Conservation (phyloP, 2,888 invertebrate genomes). For the Coenonympha arcania region DNA sequence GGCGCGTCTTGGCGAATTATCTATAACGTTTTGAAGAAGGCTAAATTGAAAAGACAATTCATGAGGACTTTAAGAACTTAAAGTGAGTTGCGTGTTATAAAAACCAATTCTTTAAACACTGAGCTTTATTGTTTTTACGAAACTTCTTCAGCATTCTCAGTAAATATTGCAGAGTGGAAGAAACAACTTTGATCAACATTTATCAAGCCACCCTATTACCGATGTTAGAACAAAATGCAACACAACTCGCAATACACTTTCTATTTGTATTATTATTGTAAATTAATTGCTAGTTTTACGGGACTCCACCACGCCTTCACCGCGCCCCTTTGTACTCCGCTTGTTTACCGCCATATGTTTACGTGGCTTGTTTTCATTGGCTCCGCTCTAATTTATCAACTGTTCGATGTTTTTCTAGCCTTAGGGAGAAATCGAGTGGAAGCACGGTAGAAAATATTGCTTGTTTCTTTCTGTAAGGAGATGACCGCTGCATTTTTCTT, state of each 20-base stretch:
- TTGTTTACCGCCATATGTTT: slow-evolving; percentile 20
- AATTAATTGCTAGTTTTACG: slow-evolving; percentile 22
- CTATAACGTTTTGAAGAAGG: too few species aligned
- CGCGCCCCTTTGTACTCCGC: slow-evolving; percentile 18
- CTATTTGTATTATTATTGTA: slow-evolving; percentile 21
- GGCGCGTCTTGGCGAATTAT: too few species aligned
- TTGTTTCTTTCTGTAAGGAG: not conserved
- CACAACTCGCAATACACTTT: slow-evolving; percentile 2
- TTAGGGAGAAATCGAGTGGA: not conserved
- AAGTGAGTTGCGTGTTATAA: too few species aligned
- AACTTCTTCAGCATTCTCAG: too few species aligned
- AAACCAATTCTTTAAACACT: too few species aligned
- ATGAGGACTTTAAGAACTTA: too few species aligned
- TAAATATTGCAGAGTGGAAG: not conserved
- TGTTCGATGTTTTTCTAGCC: slow-evolving; percentile 10
- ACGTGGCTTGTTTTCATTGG: slow-evolving; percentile 24
- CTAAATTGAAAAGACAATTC: too few species aligned
- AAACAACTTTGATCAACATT: not conserved
- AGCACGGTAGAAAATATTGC: not conserved
- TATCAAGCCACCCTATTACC: not conserved
- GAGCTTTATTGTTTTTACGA: too few species aligned
- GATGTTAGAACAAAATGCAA: not conserved
- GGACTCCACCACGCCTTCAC: slow-evolving; percentile 18
- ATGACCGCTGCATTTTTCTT: not conserved
- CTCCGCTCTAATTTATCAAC: slow-evolving; percentile 22